Evolutionary conservation across 2,113 vertebrate species (phyloP).

Genomic region (Hypanus sabinus): DNA sequence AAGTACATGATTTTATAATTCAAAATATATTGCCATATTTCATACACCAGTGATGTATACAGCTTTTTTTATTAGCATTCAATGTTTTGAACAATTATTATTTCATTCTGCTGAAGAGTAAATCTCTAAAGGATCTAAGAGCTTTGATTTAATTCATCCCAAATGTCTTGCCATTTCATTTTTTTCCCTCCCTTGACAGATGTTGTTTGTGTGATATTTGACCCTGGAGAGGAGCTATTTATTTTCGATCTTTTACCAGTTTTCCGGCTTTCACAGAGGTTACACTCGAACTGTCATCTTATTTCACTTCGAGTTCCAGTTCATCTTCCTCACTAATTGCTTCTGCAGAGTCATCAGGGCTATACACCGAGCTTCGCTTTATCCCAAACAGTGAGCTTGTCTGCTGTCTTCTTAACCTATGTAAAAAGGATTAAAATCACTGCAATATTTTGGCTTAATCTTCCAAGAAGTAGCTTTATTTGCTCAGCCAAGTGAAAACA

Average conservation of each 20-base stretch:
- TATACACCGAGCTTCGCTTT: slow-evolving; percentile 14
- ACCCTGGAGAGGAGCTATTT: slow-evolving; percentile 21
- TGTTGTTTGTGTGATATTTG: slow-evolving; percentile 6
- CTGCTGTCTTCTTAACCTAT: slow-evolving; percentile 32
- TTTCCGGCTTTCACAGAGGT: not conserved
- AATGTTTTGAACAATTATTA: not conserved
- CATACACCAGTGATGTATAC: not conserved
- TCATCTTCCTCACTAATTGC: slow-evolving; percentile 27
- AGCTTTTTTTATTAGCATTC: not conserved
- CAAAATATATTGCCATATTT: slow-evolving; percentile 26
- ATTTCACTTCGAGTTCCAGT: slow-evolving; percentile 32
- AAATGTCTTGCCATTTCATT: slow-evolving; percentile 8
- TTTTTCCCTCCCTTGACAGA: not conserved
- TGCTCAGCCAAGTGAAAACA: not conserved
- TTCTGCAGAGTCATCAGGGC: slow-evolving; percentile 24
- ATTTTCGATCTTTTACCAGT: slow-evolving; percentile 11
- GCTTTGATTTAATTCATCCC: slow-evolving; percentile 23
- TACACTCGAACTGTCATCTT: slow-evolving; percentile 1
- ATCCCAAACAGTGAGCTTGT: slow-evolving; percentile 28
- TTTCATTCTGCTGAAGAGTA: slow-evolving; percentile 1
- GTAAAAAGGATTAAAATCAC: slow-evolving; percentile 20
- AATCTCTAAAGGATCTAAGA: not conserved
- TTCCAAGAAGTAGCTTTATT: not conserved
- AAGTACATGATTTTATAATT: slow-evolving; percentile 11
- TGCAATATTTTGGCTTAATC: not conserved